Conservation (phyloP, 2,888 invertebrate genomes). For the Plebejus anna region DNA sequence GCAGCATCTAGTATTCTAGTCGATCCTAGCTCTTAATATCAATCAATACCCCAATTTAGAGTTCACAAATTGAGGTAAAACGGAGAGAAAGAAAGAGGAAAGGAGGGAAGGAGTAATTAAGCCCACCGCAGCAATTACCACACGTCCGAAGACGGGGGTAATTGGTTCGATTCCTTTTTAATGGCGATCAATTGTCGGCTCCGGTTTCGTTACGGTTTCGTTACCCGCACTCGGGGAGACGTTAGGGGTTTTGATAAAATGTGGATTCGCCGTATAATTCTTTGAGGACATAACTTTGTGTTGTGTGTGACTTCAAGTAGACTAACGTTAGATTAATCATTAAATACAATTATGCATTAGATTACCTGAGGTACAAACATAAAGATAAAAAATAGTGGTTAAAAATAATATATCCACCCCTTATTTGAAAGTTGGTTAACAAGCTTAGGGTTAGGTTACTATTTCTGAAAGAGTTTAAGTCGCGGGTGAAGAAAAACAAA, state of each 20-base stretch:
- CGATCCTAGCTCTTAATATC: neutral
- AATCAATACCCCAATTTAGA: neutral
- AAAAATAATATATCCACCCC: neutral
- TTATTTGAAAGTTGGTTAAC: neutral
- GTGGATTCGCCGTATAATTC: no score
- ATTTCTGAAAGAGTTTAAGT: neutral
- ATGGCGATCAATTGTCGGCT: slow-evolving; percentile 21
- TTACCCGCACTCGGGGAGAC: neutral
- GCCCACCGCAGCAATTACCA: slow-evolving; percentile 21
- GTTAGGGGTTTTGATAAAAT: neutral
- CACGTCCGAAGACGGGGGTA: slow-evolving; percentile 14
- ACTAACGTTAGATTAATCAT: no score
- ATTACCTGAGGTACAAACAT: no score
- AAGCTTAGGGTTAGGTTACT: neutral
- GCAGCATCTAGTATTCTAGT: neutral
- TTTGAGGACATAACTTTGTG: no score
- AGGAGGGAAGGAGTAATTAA: slow-evolving; percentile 28
- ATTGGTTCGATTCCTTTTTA: slow-evolving; percentile 28
- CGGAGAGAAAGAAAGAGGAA: neutral
- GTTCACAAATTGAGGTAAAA: slow-evolving; percentile 4
- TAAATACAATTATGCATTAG: no score
- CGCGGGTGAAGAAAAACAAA: neutral
- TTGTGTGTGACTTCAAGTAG: no score
- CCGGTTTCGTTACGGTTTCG: neutral
- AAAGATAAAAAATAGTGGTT: neutral